Conservation (phyloP, 2,888 invertebrate species). For the Apamea monoglypha region DNA sequence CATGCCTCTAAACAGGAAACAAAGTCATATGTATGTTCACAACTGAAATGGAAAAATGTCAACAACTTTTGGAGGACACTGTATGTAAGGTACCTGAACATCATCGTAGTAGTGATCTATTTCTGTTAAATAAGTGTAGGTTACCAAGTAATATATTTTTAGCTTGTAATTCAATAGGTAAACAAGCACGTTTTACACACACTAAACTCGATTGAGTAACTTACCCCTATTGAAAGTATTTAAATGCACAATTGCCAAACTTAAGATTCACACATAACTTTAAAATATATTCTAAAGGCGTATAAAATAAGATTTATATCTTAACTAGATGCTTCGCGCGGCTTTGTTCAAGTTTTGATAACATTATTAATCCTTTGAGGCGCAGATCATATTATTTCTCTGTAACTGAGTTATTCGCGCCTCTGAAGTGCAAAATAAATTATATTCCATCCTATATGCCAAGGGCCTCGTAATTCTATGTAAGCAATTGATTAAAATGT, state of each 20-base stretch:
- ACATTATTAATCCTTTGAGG: conserved; percentile 66
- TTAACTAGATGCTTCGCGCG: conserved; percentile 40
- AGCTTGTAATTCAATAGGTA: no score
- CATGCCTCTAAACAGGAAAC: no score
- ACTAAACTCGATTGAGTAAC: not conserved
- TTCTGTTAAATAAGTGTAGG: no score
- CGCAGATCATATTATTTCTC: conserved; percentile 58
- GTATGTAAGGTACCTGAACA: no score
- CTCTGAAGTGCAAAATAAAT: conserved; percentile 50
- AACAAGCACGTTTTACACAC: not conserved
- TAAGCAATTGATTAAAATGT: conserved; percentile 50
- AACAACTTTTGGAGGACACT: no score
- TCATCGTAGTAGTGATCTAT: no score
- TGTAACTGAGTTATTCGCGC: conserved; percentile 56
- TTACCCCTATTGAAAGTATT: not conserved
- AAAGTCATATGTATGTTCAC: no score
- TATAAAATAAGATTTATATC: conserved; percentile 59
- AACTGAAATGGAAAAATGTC: no score
- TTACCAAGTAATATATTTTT: not conserved
- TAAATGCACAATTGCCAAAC: not conserved
- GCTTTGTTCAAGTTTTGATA: conserved; percentile 64
- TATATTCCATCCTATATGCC: conserved; percentile 24
- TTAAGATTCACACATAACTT: conserved; percentile 16
- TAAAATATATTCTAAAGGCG: conserved; percentile 43
- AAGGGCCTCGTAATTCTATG: conserved; percentile 25